These are phyloP conservation scores for Xanthorhoe designata DNA, from an alignment of 2,888 invertebrate genomes.

Conservation along the genomic window DNA sequence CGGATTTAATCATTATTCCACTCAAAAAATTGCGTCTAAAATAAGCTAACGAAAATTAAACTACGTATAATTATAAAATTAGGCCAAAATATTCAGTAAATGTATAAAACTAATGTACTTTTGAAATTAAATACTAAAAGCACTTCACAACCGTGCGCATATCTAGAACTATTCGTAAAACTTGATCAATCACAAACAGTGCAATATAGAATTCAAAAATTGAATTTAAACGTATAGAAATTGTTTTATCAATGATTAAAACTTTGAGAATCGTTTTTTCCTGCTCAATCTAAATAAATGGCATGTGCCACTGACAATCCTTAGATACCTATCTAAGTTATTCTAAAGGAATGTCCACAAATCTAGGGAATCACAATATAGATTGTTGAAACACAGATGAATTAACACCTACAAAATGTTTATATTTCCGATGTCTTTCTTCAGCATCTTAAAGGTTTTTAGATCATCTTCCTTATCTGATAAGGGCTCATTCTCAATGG, in stretches of 20 bases:
- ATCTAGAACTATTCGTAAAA: constrained; percentile 44
- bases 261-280: not conserved
- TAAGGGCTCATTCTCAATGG: too few relatives aligned
- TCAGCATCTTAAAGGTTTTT: too few relatives aligned
- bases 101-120: constrained; percentile 23
- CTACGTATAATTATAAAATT: constrained; percentile 13
- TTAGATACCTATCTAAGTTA: not conserved
- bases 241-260: constrained; percentile 1
- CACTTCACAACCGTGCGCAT: constrained; percentile 57
- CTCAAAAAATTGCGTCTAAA: constrained; percentile 19
- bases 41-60: constrained; percentile 17
- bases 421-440: too few relatives aligned
- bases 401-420: too few relatives aligned
- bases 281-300: too few relatives aligned
- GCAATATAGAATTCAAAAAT: constrained; percentile 17
- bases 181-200: constrained; percentile 33
- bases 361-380: not conserved
- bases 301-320: not conserved
- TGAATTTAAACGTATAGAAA: constrained; percentile 1
- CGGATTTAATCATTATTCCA: constrained; percentile 47
- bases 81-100: constrained; percentile 28
- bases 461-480: too few relatives aligned
- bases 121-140: constrained; percentile 28
- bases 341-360: not conserved
- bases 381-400: not conserved